Conservation (phyloP, 2,113 vertebrate genomes). For the Fukomys damarensis region DNA sequence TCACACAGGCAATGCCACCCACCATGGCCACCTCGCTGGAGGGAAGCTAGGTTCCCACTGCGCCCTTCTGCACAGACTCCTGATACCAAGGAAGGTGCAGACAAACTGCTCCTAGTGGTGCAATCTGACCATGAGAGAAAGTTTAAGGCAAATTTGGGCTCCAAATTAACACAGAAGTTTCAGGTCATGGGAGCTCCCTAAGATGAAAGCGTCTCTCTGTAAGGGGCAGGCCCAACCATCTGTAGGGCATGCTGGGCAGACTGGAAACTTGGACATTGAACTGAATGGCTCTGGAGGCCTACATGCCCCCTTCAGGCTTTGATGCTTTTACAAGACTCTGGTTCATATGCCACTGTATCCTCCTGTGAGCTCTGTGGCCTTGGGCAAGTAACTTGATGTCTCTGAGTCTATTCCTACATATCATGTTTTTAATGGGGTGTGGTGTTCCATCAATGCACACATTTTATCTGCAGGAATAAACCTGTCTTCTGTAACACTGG, state of each 20-base stretch:
- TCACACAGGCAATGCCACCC: neutral
- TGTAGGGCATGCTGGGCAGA: neutral
- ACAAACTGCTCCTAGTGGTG: neutral
- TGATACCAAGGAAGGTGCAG: neutral
- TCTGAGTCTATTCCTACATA: neutral
- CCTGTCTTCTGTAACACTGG: neutral
- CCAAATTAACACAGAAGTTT: neutral
- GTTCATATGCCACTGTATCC: neutral
- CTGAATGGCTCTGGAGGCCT: neutral
- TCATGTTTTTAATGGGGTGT: neutral
- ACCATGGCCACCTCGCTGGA: neutral
- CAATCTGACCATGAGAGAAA: neutral
- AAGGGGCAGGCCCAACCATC: neutral
- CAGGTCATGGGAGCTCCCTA: neutral
- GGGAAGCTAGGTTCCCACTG: neutral
- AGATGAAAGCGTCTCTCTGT: neutral
- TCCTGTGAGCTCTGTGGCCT: neutral
- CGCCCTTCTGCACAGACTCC: neutral
- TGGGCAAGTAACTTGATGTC: neutral
- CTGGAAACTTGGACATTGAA: neutral
- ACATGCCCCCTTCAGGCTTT: neutral
- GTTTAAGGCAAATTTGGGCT: neutral
- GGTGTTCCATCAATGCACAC: fast-evolving
- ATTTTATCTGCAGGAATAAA: neutral
- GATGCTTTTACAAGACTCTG: neutral